Conservation (phyloP, 2,888 invertebrate genomes). For the Drosophila antonietae region DNA sequence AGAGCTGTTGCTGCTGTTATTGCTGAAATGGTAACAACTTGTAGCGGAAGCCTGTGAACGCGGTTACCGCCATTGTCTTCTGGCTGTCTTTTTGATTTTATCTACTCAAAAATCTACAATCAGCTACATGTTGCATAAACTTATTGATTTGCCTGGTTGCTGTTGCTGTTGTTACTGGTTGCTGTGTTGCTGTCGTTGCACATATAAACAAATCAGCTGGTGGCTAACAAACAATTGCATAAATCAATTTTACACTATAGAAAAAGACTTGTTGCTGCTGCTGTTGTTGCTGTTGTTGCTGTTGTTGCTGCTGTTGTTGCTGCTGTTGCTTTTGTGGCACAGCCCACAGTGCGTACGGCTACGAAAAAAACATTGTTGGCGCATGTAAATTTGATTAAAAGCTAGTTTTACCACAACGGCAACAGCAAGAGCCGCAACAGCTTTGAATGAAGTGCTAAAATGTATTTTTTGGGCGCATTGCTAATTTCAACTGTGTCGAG, state of each 20-base stretch:
- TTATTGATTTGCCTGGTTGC: slow-evolving; percentile 65
- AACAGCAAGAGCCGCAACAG: slow-evolving; percentile 17
- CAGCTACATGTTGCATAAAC: slow-evolving; percentile 73
- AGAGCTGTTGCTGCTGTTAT: slow-evolving; percentile 5
- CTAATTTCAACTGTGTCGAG: slow-evolving; percentile 66
- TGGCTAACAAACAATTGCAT: slow-evolving; percentile 77
- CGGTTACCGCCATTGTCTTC: slow-evolving; percentile 59
- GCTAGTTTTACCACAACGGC: slow-evolving; percentile 64
- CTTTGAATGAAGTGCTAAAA: slow-evolving; percentile 70
- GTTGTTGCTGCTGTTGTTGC: background rate
- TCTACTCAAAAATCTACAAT: slow-evolving; percentile 62
- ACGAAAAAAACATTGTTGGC: slow-evolving; percentile 45
- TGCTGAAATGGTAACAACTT: slow-evolving; percentile 54
- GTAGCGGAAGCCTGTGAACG: slow-evolving; percentile 64
- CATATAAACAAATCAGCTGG: slow-evolving; percentile 76
- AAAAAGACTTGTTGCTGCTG: slow-evolving; percentile 25
- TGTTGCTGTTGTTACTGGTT: slow-evolving; percentile 29
- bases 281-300: background rate
- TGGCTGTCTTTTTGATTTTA: slow-evolving; percentile 66
- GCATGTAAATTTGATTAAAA: slow-evolving; percentile 77
- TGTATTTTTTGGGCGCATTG: slow-evolving; percentile 41
- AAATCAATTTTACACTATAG: slow-evolving; percentile 73
- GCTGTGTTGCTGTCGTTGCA: slow-evolving; percentile 55
- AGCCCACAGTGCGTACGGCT: slow-evolving; percentile 72
- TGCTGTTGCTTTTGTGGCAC: slow-evolving; percentile 25